These are phyloP conservation scores for Tachina lurida DNA, from an alignment of 2,888 invertebrate genomes.

Conservation along the genomic window DNA sequence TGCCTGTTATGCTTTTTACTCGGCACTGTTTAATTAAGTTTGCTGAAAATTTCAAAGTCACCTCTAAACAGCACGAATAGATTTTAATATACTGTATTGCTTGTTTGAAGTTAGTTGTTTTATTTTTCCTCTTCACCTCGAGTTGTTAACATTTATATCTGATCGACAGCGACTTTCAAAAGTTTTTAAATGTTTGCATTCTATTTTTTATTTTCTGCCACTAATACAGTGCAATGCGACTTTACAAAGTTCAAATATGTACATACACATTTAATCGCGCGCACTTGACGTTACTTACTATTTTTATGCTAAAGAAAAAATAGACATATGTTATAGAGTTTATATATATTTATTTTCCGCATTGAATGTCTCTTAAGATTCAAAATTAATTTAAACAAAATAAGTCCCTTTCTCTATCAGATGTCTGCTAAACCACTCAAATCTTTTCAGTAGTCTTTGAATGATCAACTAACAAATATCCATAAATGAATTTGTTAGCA, in stretches of 20 bases:
- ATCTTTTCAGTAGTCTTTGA: no score
- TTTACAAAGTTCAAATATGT: conserved; percentile 51
- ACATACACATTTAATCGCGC: background rate
- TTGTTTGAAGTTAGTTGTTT: conserved; percentile 32
- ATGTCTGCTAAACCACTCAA: no score
- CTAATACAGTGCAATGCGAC: conserved; percentile 29
- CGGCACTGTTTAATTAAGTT: conserved; percentile 28
- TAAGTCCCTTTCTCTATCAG: no score
- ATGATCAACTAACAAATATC: no score
- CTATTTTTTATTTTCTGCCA: conserved; percentile 29
- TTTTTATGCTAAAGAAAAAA: conserved; percentile 7
- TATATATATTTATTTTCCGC: background rate
- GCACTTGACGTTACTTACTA: conserved; percentile 31
- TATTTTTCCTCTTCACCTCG: conserved; percentile 17
- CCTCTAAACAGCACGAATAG: conserved; percentile 36
- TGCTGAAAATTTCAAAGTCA: conserved; percentile 56
- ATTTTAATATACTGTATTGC: conserved; percentile 16
- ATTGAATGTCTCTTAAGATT: background rate
- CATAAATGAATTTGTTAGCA: no score
- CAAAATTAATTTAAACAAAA: no score
- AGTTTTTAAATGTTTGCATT: conserved; percentile 29
- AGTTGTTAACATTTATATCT: conserved; percentile 57
- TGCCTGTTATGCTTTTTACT: conserved; percentile 20
- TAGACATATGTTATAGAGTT: conserved; percentile 20
- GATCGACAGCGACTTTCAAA: conserved; percentile 70